These are phyloP conservation scores for Brachyopa scutellaris DNA, from an alignment of 2,888 invertebrate genomes.

Conservation along the genomic window DNA sequence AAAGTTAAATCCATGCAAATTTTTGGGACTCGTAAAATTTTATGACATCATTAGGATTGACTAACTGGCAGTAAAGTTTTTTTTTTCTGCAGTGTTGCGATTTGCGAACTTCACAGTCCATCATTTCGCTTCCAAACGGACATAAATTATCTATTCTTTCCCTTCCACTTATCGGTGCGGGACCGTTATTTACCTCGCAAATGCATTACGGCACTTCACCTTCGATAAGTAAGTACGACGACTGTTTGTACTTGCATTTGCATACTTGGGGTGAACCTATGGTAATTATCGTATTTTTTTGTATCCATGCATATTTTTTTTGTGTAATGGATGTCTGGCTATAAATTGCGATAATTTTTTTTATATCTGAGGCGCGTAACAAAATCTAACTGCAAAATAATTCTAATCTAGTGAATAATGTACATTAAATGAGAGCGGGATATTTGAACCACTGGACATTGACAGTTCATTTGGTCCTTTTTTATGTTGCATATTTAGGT, in stretches of 20 bases:
- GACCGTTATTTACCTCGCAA: too few relatives aligned
- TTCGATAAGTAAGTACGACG: too few relatives aligned
- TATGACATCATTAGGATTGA: slow-evolving; percentile 20
- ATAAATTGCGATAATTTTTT: slow-evolving; percentile 23
- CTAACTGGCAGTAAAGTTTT: neutral
- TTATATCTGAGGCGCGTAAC: neutral
- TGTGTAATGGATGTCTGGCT: neutral
- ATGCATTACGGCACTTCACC: too few relatives aligned
- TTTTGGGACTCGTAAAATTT: slow-evolving; percentile 14
- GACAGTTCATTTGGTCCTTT: too few relatives aligned
- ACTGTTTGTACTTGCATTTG: too few relatives aligned
- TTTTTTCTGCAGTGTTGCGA: neutral
- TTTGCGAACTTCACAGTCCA: neutral
- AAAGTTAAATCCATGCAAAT: slow-evolving; percentile 17
- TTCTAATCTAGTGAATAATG: neutral
- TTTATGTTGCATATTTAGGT: too few relatives aligned
- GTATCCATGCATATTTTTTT: neutral
- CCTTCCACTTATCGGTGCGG: neutral
- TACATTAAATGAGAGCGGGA: too few relatives aligned
- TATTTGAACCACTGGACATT: too few relatives aligned
- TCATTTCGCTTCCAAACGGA: neutral
- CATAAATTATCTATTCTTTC: neutral
- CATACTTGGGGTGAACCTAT: slow-evolving; percentile 4
- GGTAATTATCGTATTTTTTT: slow-evolving; percentile 9
- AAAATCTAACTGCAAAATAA: slow-evolving; percentile 17